Conservation (phyloP, 2,888 invertebrate genomes). For the Nysson spinosus region DNA sequence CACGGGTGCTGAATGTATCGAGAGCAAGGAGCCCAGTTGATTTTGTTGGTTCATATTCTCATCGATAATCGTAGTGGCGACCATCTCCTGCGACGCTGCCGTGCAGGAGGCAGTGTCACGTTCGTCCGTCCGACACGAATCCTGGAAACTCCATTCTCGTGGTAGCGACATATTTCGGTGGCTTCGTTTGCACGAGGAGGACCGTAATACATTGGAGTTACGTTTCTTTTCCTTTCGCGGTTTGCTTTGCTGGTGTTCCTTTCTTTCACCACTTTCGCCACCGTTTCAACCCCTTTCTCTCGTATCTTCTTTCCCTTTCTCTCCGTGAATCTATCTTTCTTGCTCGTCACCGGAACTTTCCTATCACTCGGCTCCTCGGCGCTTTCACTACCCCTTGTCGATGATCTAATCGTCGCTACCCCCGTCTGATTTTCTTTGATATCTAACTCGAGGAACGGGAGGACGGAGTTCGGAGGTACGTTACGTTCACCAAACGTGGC, state of each 20-base stretch:
- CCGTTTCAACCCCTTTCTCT: conserved; percentile 2
- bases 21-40: conserved; percentile 82
- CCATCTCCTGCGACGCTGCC: conserved; percentile 71
- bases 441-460: neutral
- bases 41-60: conserved; percentile 77
- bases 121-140: conserved; percentile 77
- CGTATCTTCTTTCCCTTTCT: neutral
- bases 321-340: neutral
- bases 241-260: conserved; percentile 19
- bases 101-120: conserved; percentile 47
- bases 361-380: neutral
- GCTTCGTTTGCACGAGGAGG: conserved; percentile 66
- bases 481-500: neutral
- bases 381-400: neutral
- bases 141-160: conserved; percentile 81
- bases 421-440: neutral
- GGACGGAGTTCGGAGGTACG: neutral
- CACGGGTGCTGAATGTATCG: conserved; percentile 84
- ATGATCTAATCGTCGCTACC: neutral
- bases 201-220: conserved; percentile 76
- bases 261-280: conserved; percentile 2
- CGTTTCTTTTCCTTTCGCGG: conserved; percentile 51
- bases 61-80: conserved; percentile 69
- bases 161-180: conserved; percentile 80
- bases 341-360: neutral